phyloP scores from a whole-genome alignment of 2,888 invertebrate species.

The Onchidella celtica region DNA sequence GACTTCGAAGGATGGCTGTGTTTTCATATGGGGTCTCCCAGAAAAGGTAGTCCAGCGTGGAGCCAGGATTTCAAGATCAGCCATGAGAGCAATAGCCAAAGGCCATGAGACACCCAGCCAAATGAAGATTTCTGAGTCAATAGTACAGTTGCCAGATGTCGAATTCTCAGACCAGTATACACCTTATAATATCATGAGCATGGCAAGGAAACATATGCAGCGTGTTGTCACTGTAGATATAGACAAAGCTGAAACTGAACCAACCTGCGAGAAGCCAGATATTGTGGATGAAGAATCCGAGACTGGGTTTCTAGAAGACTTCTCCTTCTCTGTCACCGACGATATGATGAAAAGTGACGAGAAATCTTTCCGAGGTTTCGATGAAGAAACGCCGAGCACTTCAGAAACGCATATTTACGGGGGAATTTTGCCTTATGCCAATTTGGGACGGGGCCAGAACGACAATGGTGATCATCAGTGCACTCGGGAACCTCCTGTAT shows the following conservation, averaged over 20 bases:
- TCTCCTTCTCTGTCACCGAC: constrained; percentile 3
- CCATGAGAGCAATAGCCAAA: not conserved
- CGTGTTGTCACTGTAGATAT: not conserved
- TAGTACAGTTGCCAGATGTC: not conserved
- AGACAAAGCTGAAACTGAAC: not conserved
- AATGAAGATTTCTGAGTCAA: not conserved
- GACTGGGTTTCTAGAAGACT: constrained; percentile 22
- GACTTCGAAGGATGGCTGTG: constrained; percentile 36
- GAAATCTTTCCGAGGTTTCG: not conserved
- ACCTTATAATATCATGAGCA: not conserved
- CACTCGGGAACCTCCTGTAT: too few relatives aligned
- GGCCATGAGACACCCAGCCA: not conserved
- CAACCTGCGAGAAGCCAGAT: not conserved
- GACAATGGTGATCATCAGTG: too few relatives aligned
- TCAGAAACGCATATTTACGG: too few relatives aligned
- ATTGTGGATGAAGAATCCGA: constrained; percentile 12
- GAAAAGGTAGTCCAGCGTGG: not conserved
- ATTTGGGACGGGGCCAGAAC: too few relatives aligned
- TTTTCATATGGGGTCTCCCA: constrained; percentile 39
- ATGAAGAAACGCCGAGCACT: too few relatives aligned
- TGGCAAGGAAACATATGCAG: not conserved
- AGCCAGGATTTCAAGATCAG: not conserved
- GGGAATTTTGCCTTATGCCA: too few relatives aligned
- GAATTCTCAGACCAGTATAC: not conserved
- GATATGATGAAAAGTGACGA: not conserved